Conservation (phyloP, 2,113 vertebrate genomes). For the Tachysurus vachellii region DNA sequence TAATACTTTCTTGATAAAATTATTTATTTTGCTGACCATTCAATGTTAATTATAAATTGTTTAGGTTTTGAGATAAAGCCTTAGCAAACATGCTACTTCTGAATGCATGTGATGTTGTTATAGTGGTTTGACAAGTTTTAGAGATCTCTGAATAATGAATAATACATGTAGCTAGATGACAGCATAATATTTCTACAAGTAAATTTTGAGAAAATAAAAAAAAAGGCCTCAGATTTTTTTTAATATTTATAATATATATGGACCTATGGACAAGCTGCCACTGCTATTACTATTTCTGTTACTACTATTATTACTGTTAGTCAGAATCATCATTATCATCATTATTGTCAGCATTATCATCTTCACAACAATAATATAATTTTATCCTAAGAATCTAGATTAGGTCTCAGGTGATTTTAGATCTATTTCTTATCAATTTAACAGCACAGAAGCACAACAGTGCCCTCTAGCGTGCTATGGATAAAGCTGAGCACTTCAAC, state of each 20-base stretch:
- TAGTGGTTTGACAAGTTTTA: neutral
- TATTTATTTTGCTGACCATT: neutral
- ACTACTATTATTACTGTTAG: neutral
- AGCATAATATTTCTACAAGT: neutral
- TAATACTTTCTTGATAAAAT: neutral
- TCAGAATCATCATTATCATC: neutral
- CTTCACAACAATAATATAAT: neutral
- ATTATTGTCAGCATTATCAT: neutral
- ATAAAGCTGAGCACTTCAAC: neutral
- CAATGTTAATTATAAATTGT: neutral
- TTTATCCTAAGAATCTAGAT: neutral
- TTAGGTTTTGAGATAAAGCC: neutral
- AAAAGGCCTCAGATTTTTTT: too few species aligned
- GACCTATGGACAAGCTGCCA: too few species aligned
- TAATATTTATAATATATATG: too few species aligned
- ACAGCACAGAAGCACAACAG: neutral
- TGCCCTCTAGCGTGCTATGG: neutral
- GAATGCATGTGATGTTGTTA: neutral
- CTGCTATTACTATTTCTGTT: neutral
- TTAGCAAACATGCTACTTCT: neutral
- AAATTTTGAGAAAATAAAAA: neutral
- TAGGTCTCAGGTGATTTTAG: neutral
- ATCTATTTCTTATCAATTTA: neutral
- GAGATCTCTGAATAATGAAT: neutral
- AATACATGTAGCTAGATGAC: neutral